These are phyloP conservation scores for Nothoprocta pentlandii DNA, from an alignment of 2,113 vertebrate species.

Conservation along the genomic window DNA sequence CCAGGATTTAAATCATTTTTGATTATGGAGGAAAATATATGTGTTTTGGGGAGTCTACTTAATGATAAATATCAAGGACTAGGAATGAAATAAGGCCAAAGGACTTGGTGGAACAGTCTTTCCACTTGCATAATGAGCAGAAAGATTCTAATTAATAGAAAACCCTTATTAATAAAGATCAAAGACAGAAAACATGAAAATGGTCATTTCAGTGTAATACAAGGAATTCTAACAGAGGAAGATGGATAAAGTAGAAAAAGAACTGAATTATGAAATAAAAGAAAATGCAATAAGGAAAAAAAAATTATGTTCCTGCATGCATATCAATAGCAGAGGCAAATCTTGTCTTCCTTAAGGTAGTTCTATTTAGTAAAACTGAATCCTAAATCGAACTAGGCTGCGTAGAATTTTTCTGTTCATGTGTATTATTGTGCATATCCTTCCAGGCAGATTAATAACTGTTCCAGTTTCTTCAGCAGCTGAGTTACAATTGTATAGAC, in stretches of 20 bases:
- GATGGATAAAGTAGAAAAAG: not conserved
- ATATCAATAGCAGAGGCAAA: not conserved
- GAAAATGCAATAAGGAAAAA: not conserved
- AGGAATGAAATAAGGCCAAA: not conserved
- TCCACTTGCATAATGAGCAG: not conserved
- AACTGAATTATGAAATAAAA: not conserved
- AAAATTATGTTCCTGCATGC: not conserved
- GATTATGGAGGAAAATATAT: not conserved
- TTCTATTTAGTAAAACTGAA: not conserved
- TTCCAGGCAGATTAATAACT: constrained; percentile 16
- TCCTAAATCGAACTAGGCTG: not conserved
- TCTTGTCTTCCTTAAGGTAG: not conserved
- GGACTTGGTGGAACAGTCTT: not conserved
- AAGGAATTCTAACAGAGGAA: not conserved
- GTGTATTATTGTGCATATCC: not conserved
- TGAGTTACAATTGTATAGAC: not conserved
- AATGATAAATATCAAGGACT: not conserved
- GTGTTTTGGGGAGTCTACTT: not conserved
- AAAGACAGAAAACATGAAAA: not conserved
- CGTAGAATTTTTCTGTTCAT: not conserved
- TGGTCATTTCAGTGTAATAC: not conserved
- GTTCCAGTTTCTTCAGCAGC: not conserved
- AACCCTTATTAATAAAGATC: not conserved
- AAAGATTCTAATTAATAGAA: not conserved
- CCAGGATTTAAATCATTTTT: not conserved